Conservation (phyloP, 2,888 invertebrate species). For the Vandiemenella viatica region DNA sequence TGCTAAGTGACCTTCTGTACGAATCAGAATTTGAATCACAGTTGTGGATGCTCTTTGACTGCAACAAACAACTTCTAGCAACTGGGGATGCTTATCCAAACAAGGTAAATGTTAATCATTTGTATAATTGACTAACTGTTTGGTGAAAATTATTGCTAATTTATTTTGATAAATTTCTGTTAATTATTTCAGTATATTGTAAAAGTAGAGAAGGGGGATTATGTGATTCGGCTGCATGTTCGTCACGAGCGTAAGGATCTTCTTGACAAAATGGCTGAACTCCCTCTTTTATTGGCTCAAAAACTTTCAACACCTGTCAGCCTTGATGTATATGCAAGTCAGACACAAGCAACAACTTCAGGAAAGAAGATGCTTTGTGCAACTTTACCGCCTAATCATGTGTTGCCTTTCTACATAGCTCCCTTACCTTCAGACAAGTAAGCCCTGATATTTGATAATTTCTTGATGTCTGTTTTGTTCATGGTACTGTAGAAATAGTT, state of each 20-base stretch:
- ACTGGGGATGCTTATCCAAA: slow-evolving; percentile 82
- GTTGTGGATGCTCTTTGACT: slow-evolving; percentile 90
- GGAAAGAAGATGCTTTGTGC: slow-evolving; percentile 61
- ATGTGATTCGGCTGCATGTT: slow-evolving; percentile 68
- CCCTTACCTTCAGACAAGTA: slow-evolving; percentile 73
- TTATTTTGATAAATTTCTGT: slow-evolving; percentile 10
- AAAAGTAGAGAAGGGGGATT: slow-evolving; percentile 93
- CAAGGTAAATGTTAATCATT: slow-evolving; percentile 36
- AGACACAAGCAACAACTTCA: slow-evolving; percentile 51
- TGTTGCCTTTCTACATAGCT: slow-evolving; percentile 62
- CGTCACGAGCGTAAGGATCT: slow-evolving; percentile 77
- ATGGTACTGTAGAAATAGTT: no score
- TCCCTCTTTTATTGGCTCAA: slow-evolving; percentile 56
- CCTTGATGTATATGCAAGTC: slow-evolving; percentile 60
- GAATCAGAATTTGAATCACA: slow-evolving; percentile 94
- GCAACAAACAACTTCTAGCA: slow-evolving; percentile 70
- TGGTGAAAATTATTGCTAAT: no score
- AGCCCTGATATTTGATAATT: slow-evolving; percentile 28
- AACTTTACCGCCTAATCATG: slow-evolving; percentile 40
- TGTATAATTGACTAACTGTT: neutral
- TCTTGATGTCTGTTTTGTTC: no score
- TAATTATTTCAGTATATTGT: slow-evolving; percentile 48
- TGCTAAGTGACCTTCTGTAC: slow-evolving; percentile 77
- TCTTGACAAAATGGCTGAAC: slow-evolving; percentile 71
- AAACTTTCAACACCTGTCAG: slow-evolving; percentile 55